Base-by-base conservation (phyloP, 2,888 invertebrate species). In the Ctenicera cuprea region DNA sequence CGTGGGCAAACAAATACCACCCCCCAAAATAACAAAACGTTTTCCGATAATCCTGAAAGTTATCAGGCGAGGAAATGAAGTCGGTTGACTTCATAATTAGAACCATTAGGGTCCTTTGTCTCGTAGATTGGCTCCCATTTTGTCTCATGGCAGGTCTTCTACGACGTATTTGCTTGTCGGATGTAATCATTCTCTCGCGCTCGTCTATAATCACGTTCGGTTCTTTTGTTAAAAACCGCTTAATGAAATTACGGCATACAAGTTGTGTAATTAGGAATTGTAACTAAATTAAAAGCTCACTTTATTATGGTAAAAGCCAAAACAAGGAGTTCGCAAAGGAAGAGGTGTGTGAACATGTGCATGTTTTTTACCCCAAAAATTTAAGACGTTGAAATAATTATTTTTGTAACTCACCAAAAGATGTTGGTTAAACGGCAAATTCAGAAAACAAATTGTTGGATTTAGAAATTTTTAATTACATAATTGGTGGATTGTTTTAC, bases 71-170 rank as follows among this genome's bases (percentile, higher is more conserved):
- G 61, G 64, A 75, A 72, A 72, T 75, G 72, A 75, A 72, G 72
- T 67, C 63, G 64, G 66, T 62, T 62, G 75, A 71, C 72, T 75
- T 75, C 64, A 69, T 72, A 75, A 75, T 75, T 75, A 72, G 72
- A 69, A 65, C 65, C 75, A 75, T 75, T 75, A 72, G 43, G 69
- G 65, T 54, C 71, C 66, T 72, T 75, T 75, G 75, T 75, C 68
- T 75, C 59, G 62, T 69, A 72, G 71, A 75, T 75, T 72, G 72
- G 75, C 69, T 72, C 50, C 72, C 68, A 72, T 75, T 72, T 75
- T 72, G 72, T 62, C 48, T 66, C 63, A 54, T 52, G 65, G 41
- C 48, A 74, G 65, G 70, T 69, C 57, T 69, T 59, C 69, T 61
- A 66, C 74, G 66, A 69, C 73, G 63, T 62, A 73, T 69, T 73